Percentiles rank a stretch among this genome's conserved stretches.
These are phyloP conservation scores for Dromococcyx pavoninus DNA, from an alignment of 2,797 vertebrate species.

Conservation along the genomic window DNA sequence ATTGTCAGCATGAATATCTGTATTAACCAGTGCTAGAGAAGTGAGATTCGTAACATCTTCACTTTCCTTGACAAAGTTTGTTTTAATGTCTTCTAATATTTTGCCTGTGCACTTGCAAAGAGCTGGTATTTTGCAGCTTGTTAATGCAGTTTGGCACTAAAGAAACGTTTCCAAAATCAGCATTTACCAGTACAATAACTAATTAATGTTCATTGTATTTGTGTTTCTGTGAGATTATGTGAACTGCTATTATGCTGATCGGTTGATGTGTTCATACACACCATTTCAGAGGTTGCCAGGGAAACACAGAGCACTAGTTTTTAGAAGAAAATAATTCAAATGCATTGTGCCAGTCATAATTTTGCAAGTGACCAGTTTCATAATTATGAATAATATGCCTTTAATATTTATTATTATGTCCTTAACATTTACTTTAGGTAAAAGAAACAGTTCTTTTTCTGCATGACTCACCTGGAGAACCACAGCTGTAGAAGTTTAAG, in stretches of 20 bases:
- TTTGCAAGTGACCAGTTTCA: conserved; percentile 5
- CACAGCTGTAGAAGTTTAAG: background rate
- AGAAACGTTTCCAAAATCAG: background rate
- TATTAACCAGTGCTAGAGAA: background rate
- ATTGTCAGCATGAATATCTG: background rate
- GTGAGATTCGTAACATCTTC: background rate
- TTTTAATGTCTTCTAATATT: background rate
- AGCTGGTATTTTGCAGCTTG: background rate
- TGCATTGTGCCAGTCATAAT: background rate
- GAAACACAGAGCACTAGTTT: background rate
- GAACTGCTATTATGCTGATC: background rate
- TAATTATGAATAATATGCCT: background rate
- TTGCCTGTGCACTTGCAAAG: background rate
- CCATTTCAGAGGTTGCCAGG: background rate
- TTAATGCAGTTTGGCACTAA: background rate
- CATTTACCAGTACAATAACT: background rate
- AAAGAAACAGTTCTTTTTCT: background rate
- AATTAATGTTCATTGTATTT: background rate
- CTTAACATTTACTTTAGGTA: background rate
- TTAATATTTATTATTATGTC: background rate
- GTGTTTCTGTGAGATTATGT: background rate
- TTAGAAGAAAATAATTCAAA: background rate
- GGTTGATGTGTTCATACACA: background rate
- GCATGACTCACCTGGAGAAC: background rate
- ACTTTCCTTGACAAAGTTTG: background rate